Evolutionary conservation across 2,113 vertebrate species (phyloP).

Genomic region (Chunga burmeisteri): DNA sequence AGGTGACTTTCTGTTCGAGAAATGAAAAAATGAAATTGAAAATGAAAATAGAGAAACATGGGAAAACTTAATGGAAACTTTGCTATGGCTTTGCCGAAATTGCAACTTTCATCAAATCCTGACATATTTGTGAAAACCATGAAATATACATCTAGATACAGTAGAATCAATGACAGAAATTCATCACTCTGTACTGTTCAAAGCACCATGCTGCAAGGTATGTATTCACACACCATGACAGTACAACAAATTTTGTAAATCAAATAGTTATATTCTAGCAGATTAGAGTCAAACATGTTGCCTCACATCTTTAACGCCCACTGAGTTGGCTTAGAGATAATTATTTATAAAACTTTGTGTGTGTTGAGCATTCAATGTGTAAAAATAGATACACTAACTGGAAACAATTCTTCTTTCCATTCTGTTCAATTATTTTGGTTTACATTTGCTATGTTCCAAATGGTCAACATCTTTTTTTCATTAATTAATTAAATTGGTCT

Average conservation of each 20-base stretch:
- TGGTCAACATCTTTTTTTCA: constrained; percentile 65
- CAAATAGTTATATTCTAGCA: neutral
- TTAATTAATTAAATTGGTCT: constrained; percentile 72
- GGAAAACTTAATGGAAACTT: neutral
- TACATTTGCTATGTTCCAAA: constrained; percentile 43
- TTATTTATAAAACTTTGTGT: constrained; percentile 35
- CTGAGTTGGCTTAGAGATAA: constrained; percentile 23
- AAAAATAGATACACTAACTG: constrained; percentile 61
- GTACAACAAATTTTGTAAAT: constrained; percentile 55
- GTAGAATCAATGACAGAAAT: neutral
- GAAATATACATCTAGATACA: neutral
- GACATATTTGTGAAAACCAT: neutral
- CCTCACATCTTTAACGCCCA: constrained; percentile 21
- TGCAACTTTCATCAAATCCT: neutral
- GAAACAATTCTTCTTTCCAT: constrained; percentile 60
- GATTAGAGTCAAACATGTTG: neutral
- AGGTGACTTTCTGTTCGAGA: neutral
- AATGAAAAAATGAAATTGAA: neutral
- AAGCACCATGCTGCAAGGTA: constrained; percentile 10
- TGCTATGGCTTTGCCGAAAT: neutral
- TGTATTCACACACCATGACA: neutral
- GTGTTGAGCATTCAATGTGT: constrained; percentile 30
- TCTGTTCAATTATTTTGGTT: constrained; percentile 50
- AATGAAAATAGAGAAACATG: neutral
- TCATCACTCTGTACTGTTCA: neutral